phyloP scores from a whole-genome alignment of 2,888 invertebrate genomes.

The Chymomyza fuscimana region DNA sequence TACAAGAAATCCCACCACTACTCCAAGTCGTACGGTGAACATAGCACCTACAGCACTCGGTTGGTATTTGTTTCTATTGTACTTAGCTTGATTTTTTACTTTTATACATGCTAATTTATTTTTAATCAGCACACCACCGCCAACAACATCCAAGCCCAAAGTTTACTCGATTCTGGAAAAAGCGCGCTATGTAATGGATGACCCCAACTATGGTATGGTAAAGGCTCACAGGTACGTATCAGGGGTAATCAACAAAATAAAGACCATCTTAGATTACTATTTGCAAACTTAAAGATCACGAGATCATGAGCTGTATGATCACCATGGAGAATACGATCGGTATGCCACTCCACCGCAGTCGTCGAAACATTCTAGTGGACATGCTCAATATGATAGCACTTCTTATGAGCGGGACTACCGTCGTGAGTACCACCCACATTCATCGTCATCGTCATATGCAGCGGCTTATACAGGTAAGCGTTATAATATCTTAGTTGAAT shows the following conservation, averaged over 20 bases:
- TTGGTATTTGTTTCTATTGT: slow-evolving; percentile 33
- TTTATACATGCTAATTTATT: neutral
- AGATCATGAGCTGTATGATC: slow-evolving; percentile 78
- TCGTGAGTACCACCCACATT: slow-evolving; percentile 78
- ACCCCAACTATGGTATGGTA: slow-evolving; percentile 83
- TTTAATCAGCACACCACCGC: slow-evolving; percentile 73
- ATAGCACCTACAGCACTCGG: slow-evolving; percentile 71
- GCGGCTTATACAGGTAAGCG: slow-evolving; percentile 77
- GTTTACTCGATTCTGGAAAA: slow-evolving; percentile 91
- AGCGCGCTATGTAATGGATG: slow-evolving; percentile 90
- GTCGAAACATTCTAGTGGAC: slow-evolving; percentile 75
- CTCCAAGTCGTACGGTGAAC: slow-evolving; percentile 74
- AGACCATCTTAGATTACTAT: neutral
- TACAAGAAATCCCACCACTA: slow-evolving; percentile 78
- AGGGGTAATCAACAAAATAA: neutral
- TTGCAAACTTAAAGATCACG: slow-evolving; percentile 59
- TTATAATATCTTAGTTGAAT: slow-evolving; percentile 26
- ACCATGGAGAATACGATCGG: slow-evolving; percentile 76
- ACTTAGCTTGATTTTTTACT: neutral
- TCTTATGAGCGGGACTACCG: slow-evolving; percentile 78
- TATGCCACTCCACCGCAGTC: slow-evolving; percentile 77
- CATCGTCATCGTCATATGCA: slow-evolving; percentile 76
- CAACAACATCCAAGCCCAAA: slow-evolving; percentile 85
- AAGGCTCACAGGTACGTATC: slow-evolving; percentile 78
- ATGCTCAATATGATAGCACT: slow-evolving; percentile 76